A percentile compares a stretch with the other conserved stretches of the same genome.
phyloP scores from a whole-genome alignment of 2,113 vertebrate genomes.

The Carlito syrichta region DNA sequence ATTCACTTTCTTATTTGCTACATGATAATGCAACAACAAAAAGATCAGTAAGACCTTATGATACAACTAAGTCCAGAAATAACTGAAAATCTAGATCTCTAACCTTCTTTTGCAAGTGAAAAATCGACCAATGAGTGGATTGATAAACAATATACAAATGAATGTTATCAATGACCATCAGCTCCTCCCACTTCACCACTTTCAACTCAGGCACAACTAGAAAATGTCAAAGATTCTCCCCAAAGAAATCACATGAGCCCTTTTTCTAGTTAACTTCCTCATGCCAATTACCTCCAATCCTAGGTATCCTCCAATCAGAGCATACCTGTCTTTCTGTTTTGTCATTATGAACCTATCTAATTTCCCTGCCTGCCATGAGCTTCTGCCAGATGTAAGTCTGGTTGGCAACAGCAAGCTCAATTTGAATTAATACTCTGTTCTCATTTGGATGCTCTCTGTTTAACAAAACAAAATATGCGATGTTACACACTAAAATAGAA shows the following conservation, averaged over 20 bases:
- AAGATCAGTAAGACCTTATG: not conserved
- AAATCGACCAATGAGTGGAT: not conserved
- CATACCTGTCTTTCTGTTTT: not conserved
- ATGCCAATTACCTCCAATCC: too few relatives aligned
- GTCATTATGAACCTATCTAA: not conserved
- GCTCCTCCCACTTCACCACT: not conserved
- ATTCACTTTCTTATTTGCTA: not conserved
- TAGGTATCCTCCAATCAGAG: not conserved
- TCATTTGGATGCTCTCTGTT: not conserved
- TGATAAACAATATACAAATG: not conserved
- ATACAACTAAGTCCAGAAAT: not conserved
- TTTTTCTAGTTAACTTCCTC: not conserved
- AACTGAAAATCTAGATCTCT: not conserved
- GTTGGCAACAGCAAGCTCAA: not conserved
- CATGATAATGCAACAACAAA: not conserved
- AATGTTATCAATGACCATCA: not conserved
- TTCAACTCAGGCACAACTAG: not conserved
- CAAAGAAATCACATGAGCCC: not conserved
- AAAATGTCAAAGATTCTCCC: not conserved
- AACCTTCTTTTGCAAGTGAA: not conserved
- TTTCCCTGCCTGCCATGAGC: not conserved
- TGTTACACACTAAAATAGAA: not conserved
- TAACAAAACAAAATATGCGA: not conserved
- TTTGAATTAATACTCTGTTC: too few relatives aligned
- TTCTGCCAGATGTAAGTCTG: not conserved